Evolutionary conservation across 2,888 invertebrate genomes (phyloP), one percentile per base, ranked within the genome.

Genomic region (Troides aeacus): DNA sequence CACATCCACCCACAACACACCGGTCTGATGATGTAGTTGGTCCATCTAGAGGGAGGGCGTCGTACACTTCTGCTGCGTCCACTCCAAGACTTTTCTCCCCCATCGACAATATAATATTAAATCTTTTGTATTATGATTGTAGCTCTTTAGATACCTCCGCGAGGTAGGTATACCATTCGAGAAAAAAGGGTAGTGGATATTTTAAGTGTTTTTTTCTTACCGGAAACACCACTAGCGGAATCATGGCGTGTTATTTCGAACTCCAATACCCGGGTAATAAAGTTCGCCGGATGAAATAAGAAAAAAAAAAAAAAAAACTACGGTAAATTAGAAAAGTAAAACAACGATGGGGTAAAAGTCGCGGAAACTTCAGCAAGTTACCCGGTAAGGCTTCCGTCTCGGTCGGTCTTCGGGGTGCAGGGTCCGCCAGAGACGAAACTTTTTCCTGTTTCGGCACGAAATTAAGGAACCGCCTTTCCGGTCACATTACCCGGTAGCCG

Each of bases 381-480:
- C 62, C 62, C 56, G 65, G 62, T 70, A 66, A 59, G 70, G 70
- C 24, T 70, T 66, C 70, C 46, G 21, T 58, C 30, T 46, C 12
- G 42, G 42, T n/a, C 60, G 56, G 50, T 63, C 53, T 70, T 24
- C 50, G 50, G 62, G 62, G 63, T 70, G 62, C 70, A 24, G 66
- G 56, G 70, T 70, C 5, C 15, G n/a, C 5, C 6, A 53, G n/a
- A 2, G 53, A 23, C 30, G 59, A 21, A 69, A 70, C 66, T 46
- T 62, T 66, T 6, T 12, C n/a, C 59, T 42, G 50, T 58, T 57
- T 57, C 23, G 50, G 58, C 53, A 62, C 62, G 57, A 30, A 70
- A 62, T 66, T 62, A 64, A 62, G 62, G 53, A 57, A 24, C 18
- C 36, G 39, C 50, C 39, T 50, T 62, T 24, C 62, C 24, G 18